Percentiles rank a stretch among this genome's conserved stretches.
Evolutionary conservation across 1,140 invertebrate genomes (phyloP).

Genomic region (Ridgeia piscesae): DNA sequence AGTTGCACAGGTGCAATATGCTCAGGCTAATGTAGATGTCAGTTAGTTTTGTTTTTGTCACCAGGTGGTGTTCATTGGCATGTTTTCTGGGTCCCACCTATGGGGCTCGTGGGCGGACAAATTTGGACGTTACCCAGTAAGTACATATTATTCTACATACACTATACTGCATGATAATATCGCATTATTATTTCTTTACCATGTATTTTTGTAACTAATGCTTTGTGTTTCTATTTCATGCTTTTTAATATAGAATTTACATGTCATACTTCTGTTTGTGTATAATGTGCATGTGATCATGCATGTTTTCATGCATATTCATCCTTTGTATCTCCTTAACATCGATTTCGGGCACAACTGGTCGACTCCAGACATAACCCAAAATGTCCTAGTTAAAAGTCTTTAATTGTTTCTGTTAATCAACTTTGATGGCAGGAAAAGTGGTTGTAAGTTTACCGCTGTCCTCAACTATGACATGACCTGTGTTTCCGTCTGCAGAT

Average conservation of each 20-base stretch:
- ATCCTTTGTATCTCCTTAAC: no score
- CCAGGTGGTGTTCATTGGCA: slow-evolving; percentile 89
- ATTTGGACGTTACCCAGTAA: slow-evolving; percentile 84
- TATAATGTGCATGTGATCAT: neutral
- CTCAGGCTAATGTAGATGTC: neutral
- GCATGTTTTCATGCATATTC: no score
- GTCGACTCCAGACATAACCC: no score
- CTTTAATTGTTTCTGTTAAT: neutral
- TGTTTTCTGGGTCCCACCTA: slow-evolving; percentile 93
- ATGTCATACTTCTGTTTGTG: neutral
- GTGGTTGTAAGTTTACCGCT: neutral
- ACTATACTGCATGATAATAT: neutral
- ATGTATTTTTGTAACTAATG: neutral
- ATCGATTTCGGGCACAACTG: no score
- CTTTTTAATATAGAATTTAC: neutral
- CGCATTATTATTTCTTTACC: neutral
- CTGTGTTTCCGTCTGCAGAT: neutral
- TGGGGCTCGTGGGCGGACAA: slow-evolving; percentile 92
- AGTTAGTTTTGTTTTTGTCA: slow-evolving; percentile 42
- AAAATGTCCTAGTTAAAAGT: no score
- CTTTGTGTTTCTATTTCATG: no score
- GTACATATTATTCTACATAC: slow-evolving; percentile 22
- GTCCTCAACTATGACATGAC: neutral
- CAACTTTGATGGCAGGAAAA: neutral
- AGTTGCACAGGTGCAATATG: neutral